Base-by-base conservation (phyloP, 2,113 vertebrate species). In the Oxyruncus cristatus region DNA sequence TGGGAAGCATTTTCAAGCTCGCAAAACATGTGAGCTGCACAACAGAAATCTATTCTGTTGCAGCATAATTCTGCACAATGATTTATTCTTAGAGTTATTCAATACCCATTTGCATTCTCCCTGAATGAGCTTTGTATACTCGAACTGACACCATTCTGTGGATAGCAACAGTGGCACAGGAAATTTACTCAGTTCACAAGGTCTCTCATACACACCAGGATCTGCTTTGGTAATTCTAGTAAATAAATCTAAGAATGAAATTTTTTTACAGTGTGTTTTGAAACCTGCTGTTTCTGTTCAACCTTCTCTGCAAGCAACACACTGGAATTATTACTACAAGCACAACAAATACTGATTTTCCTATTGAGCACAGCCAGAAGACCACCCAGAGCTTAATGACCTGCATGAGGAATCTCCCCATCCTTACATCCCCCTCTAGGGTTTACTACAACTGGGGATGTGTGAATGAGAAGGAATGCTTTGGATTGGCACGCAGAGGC, bases 231-330 rank as follows among this genome's bases (percentile, higher is more conserved):
- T 92, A 96, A 94, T 95, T 83, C 80, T 84, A 95, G 78, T 93
- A 96, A 97, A 93, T 87, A 97, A 94, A 95, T 85, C 85, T 41
- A 79, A 89, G 72, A 92, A 93, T 73, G 20, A 88, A 71, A 17
- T 44, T 66, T 94, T 97, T 89, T 81, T 68, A 66, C 30, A 74
- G 39, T 11, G 35, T 72, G 93, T 84, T 91, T 82, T 79, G 73
- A 94, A 97, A 96, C 91, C 95, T 92, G 82, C 61, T 95, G 95
- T 94, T 96, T 88, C 94, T 95, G 53, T 44, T 35, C 58, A 85
- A 96, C 83, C 76, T 83, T 80, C 85, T 59, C 52, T 59, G 73
- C 62, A 95, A 96, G 66, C 35, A 85, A 95, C 35, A 35, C 56
- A 46, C 41, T 73, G 70, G 61, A 65, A 83, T 94, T 90, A 56